These are phyloP conservation scores for Monoplex corrugatus DNA, from an alignment of 2,888 invertebrate genomes.

Conservation along the genomic window DNA sequence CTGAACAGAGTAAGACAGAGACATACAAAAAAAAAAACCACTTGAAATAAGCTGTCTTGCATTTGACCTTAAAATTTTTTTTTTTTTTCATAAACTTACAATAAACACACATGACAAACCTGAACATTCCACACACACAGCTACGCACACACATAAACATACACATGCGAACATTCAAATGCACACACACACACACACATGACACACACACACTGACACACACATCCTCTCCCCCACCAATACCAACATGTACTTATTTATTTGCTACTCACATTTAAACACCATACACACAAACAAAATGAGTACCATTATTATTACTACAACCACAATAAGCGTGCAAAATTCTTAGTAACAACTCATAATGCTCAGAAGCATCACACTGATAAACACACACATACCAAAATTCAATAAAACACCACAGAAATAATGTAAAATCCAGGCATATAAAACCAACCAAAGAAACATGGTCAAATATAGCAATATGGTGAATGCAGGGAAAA, in stretches of 20 bases:
- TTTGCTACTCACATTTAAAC: too few relatives aligned
- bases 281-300: background rate
- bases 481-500: background rate
- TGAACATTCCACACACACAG: background rate
- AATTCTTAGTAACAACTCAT: too few relatives aligned
- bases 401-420: too few relatives aligned
- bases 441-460: too few relatives aligned
- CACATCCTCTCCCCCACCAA: background rate
- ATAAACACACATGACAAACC: background rate
- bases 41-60: too few relatives aligned
- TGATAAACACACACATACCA: too few relatives aligned
- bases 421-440: too few relatives aligned
- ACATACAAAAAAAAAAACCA: background rate
- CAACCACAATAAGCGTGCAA: too few relatives aligned
- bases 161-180: background rate
- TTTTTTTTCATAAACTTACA: background rate
- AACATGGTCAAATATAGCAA: background rate
- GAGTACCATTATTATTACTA: too few relatives aligned
- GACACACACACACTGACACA: background rate
- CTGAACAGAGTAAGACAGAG: slow-evolving; percentile 59
- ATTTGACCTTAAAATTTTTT: too few relatives aligned
- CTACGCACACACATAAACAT: background rate
- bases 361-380: too few relatives aligned
- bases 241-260: background rate
- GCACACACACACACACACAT: background rate